Evolutionary conservation across 2,888 invertebrate species (phyloP).

Genomic region (Euphydryas editha): DNA sequence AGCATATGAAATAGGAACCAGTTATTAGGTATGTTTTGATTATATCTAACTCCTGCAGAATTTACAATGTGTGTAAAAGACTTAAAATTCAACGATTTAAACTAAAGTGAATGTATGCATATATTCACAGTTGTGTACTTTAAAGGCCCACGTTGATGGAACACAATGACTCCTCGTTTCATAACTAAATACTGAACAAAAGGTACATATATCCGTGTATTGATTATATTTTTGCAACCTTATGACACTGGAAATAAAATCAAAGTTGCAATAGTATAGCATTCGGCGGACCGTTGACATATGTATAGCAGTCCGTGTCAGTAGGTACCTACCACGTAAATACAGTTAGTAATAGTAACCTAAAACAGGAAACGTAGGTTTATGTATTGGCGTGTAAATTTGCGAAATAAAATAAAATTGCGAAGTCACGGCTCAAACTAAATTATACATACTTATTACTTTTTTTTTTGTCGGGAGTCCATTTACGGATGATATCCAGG

Average conservation of each 20-base stretch:
- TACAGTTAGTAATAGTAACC: constrained; percentile 18
- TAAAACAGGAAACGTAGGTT: constrained; percentile 17
- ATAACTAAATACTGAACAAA: constrained; percentile 13
- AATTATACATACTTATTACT: constrained; percentile 1
- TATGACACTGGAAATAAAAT: background rate
- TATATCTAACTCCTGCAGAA: background rate
- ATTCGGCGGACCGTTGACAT: background rate
- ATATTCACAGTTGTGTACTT: constrained; percentile 13
- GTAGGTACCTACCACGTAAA: constrained; percentile 1
- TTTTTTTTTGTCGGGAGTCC: too few relatives aligned
- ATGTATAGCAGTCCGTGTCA: background rate
- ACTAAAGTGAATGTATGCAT: constrained; percentile 8
- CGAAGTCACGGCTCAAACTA: background rate
- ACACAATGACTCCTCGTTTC: constrained; percentile 14
- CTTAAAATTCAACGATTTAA: constrained; percentile 1
- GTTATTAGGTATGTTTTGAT: too few relatives aligned
- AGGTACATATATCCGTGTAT: constrained; percentile 8
- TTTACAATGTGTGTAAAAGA: constrained; percentile 8
- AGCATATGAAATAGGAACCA: too few relatives aligned
- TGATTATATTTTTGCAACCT: background rate
- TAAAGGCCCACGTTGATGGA: constrained; percentile 10
- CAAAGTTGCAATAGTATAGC: background rate
- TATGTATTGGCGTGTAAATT: constrained; percentile 1
- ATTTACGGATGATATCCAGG: too few relatives aligned
- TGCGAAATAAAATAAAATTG: too few relatives aligned